phyloP scores from a whole-genome alignment of 2,113 vertebrate species.

The Tonatia bakeri region DNA sequence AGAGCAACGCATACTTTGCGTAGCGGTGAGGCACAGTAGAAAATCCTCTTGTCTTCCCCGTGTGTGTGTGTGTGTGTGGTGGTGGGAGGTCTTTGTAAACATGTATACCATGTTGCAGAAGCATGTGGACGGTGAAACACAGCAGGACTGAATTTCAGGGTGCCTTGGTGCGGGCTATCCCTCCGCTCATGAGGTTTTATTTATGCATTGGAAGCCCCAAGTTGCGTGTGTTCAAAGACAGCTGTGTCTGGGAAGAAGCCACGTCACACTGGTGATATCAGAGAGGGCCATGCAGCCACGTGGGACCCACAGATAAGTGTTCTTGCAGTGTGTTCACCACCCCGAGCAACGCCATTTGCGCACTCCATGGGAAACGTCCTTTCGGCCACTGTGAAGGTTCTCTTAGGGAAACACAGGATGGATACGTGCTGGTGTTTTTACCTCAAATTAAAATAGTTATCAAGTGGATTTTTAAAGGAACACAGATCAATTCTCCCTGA shows the following conservation, averaged over 20 bases:
- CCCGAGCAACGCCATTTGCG: neutral
- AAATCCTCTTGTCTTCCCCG: neutral
- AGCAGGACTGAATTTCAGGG: neutral
- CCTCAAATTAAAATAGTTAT: neutral
- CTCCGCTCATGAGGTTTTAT: neutral
- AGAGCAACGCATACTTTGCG: neutral
- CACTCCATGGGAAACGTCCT: neutral
- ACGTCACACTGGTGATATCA: neutral
- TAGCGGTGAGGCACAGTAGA: neutral
- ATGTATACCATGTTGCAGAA: neutral
- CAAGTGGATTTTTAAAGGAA: neutral
- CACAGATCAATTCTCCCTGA: neutral
- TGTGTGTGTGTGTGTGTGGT: neutral
- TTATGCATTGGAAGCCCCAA: neutral
- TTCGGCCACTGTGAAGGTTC: neutral
- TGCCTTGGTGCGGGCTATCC: neutral
- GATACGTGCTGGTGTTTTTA: neutral
- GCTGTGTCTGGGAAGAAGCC: neutral
- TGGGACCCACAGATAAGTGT: slow-evolving; percentile 50
- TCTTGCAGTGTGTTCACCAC: neutral
- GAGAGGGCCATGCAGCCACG: neutral
- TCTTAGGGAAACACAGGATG: neutral
- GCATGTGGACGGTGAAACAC: neutral
- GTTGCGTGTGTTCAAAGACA: neutral
- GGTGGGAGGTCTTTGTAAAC: neutral